A percentile compares a stretch with the other conserved stretches of the same genome.
These are phyloP conservation scores for Drepana falcataria DNA, from an alignment of 2,888 invertebrate genomes.

Conservation along the genomic window DNA sequence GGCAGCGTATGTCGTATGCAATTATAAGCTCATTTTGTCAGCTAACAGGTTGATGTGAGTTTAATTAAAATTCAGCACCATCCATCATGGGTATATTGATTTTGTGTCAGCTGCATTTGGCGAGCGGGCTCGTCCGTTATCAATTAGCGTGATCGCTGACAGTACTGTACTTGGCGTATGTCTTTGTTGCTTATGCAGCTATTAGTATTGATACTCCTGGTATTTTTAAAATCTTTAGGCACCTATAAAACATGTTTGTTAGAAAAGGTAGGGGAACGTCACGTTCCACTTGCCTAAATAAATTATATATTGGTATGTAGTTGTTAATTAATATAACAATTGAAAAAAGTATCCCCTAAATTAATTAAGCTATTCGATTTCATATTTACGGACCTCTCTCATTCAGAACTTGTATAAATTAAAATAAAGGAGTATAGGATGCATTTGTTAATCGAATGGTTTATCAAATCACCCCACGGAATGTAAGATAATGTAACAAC, in stretches of 20 bases:
- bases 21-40: conserved; percentile 72
- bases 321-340: too few relatives aligned
- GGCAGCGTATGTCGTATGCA: conserved; percentile 25
- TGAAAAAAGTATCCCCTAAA: too few relatives aligned
- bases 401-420: too few relatives aligned
- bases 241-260: too few relatives aligned
- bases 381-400: too few relatives aligned
- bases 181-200: conserved; percentile 3
- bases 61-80: conserved; percentile 72
- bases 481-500: conserved; percentile 50
- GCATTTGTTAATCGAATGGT: conserved; percentile 51
- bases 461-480: conserved; percentile 58
- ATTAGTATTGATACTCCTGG: background rate
- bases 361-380: too few relatives aligned
- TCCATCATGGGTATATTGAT: conserved; percentile 72
- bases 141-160: conserved; percentile 53
- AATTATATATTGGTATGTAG: too few relatives aligned
- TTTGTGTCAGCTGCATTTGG: conserved; percentile 68
- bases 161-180: conserved; percentile 24
- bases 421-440: conserved; percentile 16
- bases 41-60: conserved; percentile 65
- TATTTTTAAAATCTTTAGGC: too few relatives aligned
- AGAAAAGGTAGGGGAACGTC: too few relatives aligned
- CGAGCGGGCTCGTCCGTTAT: conserved; percentile 47
- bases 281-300: too few relatives aligned